Evolutionary conservation across 2,888 invertebrate species (phyloP).

Genomic region (Tetragnatha montana): DNA sequence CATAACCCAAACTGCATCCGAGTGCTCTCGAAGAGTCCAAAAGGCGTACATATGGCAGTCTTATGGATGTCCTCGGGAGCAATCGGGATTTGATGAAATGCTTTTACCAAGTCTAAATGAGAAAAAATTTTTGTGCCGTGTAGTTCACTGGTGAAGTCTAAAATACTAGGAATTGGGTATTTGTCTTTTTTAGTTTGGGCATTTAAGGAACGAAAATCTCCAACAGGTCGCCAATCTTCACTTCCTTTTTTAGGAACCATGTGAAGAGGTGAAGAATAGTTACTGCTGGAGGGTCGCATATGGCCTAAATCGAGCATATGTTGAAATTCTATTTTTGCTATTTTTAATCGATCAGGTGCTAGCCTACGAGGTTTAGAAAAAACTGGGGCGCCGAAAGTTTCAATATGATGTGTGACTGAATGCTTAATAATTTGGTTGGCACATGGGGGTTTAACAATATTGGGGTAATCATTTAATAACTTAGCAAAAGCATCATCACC

Average conservation of each 20-base stretch:
- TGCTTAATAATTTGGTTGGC: constrained; percentile 32
- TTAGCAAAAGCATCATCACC: neutral
- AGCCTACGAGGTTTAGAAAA: constrained; percentile 67
- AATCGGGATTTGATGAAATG: constrained; percentile 54
- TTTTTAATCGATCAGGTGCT: constrained; percentile 38
- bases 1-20: constrained; percentile 75
- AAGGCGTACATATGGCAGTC: constrained; percentile 58
- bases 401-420: constrained; percentile 73
- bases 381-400: constrained; percentile 74
- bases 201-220: constrained; percentile 31
- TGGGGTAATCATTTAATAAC: constrained; percentile 1
- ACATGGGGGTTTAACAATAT: neutral
- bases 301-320: neutral
- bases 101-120: constrained; percentile 34
- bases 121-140: constrained; percentile 41
- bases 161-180: constrained; percentile 17
- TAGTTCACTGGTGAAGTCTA: constrained; percentile 33
- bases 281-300: constrained; percentile 50
- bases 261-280: constrained; percentile 58
- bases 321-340: constrained; percentile 34
- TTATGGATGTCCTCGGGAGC: constrained; percentile 37
- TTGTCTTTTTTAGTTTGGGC: constrained; percentile 40
- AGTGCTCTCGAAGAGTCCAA: constrained; percentile 39
- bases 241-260: constrained; percentile 50
- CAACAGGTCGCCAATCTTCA: constrained; percentile 29